phyloP scores from a whole-genome alignment of 2,797 vertebrate species.

The Chromis chromis region DNA sequence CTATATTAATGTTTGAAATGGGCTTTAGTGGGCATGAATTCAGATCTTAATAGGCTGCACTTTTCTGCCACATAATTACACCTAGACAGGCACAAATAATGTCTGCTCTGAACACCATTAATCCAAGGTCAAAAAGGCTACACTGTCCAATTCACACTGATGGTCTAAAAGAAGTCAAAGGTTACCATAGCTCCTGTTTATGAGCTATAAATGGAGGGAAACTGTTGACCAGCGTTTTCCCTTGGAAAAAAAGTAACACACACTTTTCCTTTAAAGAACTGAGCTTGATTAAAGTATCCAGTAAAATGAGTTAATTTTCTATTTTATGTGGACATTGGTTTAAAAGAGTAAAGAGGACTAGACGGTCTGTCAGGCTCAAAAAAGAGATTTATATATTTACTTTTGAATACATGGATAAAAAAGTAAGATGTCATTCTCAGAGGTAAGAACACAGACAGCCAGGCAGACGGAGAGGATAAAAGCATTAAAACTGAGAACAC shows the following conservation, averaged over 20 bases:
- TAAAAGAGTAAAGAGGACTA: not conserved
- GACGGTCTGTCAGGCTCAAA: not conserved
- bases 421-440: conserved; percentile 3
- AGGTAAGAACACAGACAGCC: not conserved
- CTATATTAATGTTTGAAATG: too few species aligned
- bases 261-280: not conserved
- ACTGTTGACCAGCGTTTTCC: not conserved
- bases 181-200: not conserved
- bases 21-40: not conserved
- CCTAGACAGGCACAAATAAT: too few species aligned
- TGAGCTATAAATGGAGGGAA: conserved; percentile 3
- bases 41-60: not conserved
- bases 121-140: not conserved
- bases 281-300: not conserved
- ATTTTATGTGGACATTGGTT: not conserved
- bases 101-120: too few species aligned
- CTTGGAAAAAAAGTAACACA: not conserved
- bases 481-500: conserved; percentile 20
- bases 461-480: conserved; percentile 9
- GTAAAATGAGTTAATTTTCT: not conserved
- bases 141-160: not conserved
- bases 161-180: not conserved
- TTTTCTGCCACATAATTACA: too few species aligned
- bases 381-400: not conserved
- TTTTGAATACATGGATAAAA: conserved; percentile 11